Base-by-base conservation (phyloP, 2,797 vertebrate species). In the Peromyscus nudipes region DNA sequence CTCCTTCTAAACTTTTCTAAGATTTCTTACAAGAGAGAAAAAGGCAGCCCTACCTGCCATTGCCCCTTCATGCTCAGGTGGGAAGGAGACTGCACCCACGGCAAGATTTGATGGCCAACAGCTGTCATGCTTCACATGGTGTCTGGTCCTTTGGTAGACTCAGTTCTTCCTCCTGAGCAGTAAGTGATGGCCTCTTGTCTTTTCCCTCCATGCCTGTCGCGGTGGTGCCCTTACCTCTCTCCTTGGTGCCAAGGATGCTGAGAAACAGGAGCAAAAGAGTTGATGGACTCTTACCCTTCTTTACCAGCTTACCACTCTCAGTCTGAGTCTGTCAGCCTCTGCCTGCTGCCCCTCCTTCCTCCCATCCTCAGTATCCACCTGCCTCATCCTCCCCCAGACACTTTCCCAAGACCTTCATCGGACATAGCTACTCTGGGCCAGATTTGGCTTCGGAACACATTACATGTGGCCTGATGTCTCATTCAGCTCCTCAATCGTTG, bases 21-120 rank as follows among this genome's bases (percentile, higher is more conserved):
- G 49, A 90, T 86, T 95, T 96, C 64, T 96, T 86, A 60, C 29
- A 76, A 46, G 89, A 95, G 65, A 92, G 84, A 89, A 57, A 81
- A 88, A 55, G 87, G 23, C 81, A 88, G 73, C 90, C 80, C 67
- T 71, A 40, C 23, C 80, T 73, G 76, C 89, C 91, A 17, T 79
- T 95, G 96, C 57, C 65, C 77, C 73, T 92, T 93, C 25, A 64
- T 93, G 21, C 73, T 55, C 71, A 94, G 93, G 67, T 92, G 69
- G 96, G 71, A 85, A 94, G 49, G 64, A 76, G 46, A n/a, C 60
- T 49, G 4, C 0, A n/a, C 14, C 81, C 14, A 25, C 16, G 89
- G 57, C 49, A 73, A 73, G 69, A 49, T 89, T 80, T 89, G 79
- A 69, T 23, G 86, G n/a, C 60, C 91, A 93, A 4, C 6, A 19